Evolutionary conservation across 2,888 invertebrate genomes (phyloP).

Genomic region (Tribolium freemani): DNA sequence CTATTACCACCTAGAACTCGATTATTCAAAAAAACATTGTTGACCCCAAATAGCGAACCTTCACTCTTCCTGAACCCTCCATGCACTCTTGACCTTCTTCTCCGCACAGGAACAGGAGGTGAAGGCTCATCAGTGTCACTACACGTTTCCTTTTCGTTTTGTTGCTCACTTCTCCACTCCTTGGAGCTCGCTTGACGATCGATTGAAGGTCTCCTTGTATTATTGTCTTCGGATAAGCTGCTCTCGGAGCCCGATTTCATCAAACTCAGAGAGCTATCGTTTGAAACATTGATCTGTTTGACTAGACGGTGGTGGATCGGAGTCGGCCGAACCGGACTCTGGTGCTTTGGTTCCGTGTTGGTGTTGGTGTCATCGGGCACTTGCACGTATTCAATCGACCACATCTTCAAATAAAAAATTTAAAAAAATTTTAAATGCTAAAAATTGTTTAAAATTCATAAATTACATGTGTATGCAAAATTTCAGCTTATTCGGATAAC

Average conservation of each 20-base stretch:
- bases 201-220: conserved; percentile 60
- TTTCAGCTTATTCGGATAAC: too few species aligned
- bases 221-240: conserved; percentile 84
- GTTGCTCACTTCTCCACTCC: conserved; percentile 76
- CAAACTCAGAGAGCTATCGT: conserved; percentile 67
- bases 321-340: conserved; percentile 51
- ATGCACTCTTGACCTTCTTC: conserved; percentile 77
- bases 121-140: conserved; percentile 75
- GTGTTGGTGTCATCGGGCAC: conserved; percentile 74
- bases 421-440: too few species aligned
- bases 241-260: conserved; percentile 91
- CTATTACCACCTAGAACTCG: conserved; percentile 70
- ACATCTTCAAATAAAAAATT: conserved; percentile 79
- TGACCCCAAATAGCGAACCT: conserved; percentile 61
- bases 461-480: too few species aligned
- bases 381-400: conserved; percentile 95
- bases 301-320: conserved; percentile 71
- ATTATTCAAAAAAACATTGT: conserved; percentile 16
- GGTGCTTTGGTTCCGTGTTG: conserved; percentile 55
- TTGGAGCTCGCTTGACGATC: conserved; percentile 73
- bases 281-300: conserved; percentile 85
- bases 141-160: conserved; percentile 81
- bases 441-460: too few species aligned
- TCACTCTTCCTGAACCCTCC: conserved; percentile 79
- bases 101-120: conserved; percentile 70